Percentiles rank a stretch among this genome's conserved stretches.
phyloP scores from a whole-genome alignment of 2,113 vertebrate species.

The Lampris incognitus region DNA sequence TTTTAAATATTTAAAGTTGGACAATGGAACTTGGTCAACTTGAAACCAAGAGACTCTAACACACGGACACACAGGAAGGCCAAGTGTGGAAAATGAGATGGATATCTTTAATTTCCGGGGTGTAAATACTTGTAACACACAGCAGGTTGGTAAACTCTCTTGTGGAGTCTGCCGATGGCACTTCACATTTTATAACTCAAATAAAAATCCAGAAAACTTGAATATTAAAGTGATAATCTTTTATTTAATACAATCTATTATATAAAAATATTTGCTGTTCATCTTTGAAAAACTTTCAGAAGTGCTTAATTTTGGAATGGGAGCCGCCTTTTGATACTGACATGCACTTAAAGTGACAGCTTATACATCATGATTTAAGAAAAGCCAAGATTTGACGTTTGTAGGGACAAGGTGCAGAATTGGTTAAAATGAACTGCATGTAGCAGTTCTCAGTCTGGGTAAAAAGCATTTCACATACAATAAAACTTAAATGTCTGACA shows the following conservation, averaged over 20 bases:
- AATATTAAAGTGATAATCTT: constrained; percentile 53
- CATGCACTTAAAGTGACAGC: no score
- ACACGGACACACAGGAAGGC: constrained; percentile 62
- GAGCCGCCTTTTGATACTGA: no score
- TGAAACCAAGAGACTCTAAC: constrained; percentile 61
- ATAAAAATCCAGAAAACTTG: constrained; percentile 81
- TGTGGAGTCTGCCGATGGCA: constrained; percentile 80
- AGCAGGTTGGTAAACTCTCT: constrained; percentile 77
- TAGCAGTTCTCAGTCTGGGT: no score
- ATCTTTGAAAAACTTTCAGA: constrained; percentile 11
- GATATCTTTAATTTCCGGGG: constrained; percentile 74
- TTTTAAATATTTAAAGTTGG: constrained; percentile 93
- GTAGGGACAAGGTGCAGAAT: no score
- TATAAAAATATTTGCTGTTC: not conserved
- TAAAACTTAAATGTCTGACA: no score
- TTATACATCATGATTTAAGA: no score
- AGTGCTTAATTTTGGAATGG: constrained; percentile 14
- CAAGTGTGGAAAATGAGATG: constrained; percentile 64
- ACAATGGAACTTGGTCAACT: constrained; percentile 64
- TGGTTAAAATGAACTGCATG: no score
- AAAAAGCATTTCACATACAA: no score
- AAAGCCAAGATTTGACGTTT: no score
- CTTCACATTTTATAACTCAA: constrained; percentile 86
- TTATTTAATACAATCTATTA: constrained; percentile 9
- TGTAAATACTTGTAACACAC: constrained; percentile 83